phyloP scores from a whole-genome alignment of 2,797 vertebrate species.

The Paguma larvata region DNA sequence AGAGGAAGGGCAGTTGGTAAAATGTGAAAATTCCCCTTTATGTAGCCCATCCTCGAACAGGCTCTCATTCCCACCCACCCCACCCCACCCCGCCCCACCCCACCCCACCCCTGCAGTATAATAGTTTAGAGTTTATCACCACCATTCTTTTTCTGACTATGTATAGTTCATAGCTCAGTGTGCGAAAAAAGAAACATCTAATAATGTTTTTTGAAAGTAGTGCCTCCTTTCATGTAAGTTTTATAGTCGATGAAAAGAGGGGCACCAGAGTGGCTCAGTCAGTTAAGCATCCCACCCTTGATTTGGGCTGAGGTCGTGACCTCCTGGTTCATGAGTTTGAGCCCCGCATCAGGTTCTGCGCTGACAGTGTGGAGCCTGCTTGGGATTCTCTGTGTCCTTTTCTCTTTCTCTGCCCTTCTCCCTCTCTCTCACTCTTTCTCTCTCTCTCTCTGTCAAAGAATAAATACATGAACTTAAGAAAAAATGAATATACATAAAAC shows the following conservation, averaged over 20 bases:
- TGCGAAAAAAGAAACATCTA: not conserved
- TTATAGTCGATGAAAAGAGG: not conserved
- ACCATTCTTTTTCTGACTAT: not conserved
- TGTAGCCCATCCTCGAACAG: not conserved
- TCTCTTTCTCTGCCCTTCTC: too few relatives aligned
- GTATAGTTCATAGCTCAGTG: not conserved
- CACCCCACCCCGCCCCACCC: not conserved
- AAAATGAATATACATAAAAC: too few relatives aligned
- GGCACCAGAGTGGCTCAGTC: too few relatives aligned
- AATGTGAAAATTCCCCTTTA: not conserved
- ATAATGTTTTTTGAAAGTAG: not conserved
- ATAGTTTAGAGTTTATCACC: not conserved
- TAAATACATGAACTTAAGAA: too few relatives aligned
- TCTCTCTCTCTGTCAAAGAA: too few relatives aligned
- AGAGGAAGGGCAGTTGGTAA: not conserved
- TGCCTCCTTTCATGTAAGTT: not conserved
- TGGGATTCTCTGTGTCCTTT: too few relatives aligned
- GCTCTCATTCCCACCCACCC: not conserved
- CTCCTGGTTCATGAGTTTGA: too few relatives aligned
- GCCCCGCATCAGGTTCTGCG: too few relatives aligned
- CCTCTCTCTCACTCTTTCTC: too few relatives aligned
- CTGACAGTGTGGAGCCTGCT: too few relatives aligned
- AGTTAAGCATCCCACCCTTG: too few relatives aligned
- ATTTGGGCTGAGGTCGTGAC: too few relatives aligned
- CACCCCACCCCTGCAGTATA: not conserved